These are phyloP conservation scores for Standfussiana lucernea DNA, from an alignment of 2,888 invertebrate species.

Conservation along the genomic window DNA sequence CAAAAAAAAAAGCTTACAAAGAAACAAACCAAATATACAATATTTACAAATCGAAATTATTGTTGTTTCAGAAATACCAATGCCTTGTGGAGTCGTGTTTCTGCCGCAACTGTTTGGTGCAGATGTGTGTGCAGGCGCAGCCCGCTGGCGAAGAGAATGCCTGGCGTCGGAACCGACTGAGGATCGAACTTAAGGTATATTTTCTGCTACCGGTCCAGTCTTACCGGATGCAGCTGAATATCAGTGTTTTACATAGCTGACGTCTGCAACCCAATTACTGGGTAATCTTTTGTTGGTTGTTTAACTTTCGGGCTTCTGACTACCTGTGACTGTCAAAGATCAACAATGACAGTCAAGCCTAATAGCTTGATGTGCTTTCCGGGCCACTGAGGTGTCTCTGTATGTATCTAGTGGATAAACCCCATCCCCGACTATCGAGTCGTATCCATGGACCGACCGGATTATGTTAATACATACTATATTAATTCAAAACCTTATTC, in stretches of 20 bases:
- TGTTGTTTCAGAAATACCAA: conserved; percentile 91
- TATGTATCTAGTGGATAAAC: neutral
- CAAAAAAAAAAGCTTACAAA: neutral
- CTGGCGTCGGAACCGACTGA: conserved; percentile 95
- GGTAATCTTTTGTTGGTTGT: neutral
- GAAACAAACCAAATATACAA: neutral
- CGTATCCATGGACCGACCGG: no score
- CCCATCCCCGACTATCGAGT: neutral
- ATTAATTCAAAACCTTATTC: neutral
- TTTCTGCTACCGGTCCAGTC: neutral
- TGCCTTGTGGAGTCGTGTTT: conserved; percentile 94
- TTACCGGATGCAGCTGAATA: neutral
- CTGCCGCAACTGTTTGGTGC: conserved; percentile 96
- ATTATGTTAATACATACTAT: neutral
- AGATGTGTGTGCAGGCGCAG: conserved; percentile 94
- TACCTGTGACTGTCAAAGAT: neutral
- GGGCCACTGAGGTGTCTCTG: neutral
- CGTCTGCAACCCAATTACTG: no score
- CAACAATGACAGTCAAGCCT: neutral
- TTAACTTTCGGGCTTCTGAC: neutral
- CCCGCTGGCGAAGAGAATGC: conserved; percentile 94
- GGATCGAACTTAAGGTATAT: conserved; percentile 93
- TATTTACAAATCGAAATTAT: neutral
- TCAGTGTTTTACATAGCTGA: no score
- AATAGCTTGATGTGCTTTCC: neutral